Conservation (phyloP, 64 coral and sea anemone species). For the Pocillopora verrucosa region DNA sequence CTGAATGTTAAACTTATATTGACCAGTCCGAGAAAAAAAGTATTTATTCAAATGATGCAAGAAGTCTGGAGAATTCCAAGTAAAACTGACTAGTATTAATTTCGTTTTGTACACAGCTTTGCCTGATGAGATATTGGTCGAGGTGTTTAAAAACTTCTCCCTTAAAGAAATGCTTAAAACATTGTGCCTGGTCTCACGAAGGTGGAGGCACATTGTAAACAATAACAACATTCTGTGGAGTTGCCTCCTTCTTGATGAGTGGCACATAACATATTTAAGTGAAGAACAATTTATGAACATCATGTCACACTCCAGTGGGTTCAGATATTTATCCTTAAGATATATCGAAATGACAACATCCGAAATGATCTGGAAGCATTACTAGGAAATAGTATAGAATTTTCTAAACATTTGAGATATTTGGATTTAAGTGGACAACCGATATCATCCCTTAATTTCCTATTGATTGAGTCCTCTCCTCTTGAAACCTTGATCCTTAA, state of each 20-base stretch:
- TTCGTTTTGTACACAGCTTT: conserved; percentile 73
- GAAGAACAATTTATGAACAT: conserved; percentile 42
- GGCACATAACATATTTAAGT: conserved; percentile 48
- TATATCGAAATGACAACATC: conserved; percentile 64
- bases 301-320: conserved; percentile 61
- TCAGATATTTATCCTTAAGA: conserved; percentile 54
- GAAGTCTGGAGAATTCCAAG: conserved; percentile 51
- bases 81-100: conserved; percentile 63
- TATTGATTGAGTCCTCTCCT: conserved; percentile 52
- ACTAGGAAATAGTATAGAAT: conserved; percentile 48
- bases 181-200: conserved; percentile 54
- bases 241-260: conserved; percentile 63
- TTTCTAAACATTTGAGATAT: conserved; percentile 67
- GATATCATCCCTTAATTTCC: conserved; percentile 62
- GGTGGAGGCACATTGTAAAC: conserved; percentile 57
- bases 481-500: conserved; percentile 63
- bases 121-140: conserved; percentile 65
- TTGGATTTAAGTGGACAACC: conserved; percentile 58
- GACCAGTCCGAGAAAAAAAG: conserved; percentile 34
- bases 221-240: conserved; percentile 50
- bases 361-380: conserved; percentile 55
- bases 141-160: conserved; percentile 66
- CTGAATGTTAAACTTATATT: conserved; percentile 37
- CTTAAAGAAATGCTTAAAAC: conserved; percentile 64
- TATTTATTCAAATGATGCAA: conserved; percentile 63